A percentile compares a stretch with the other conserved stretches of the same genome.
phyloP scores from a whole-genome alignment of 2,888 invertebrate genomes.

The Polymixis flavicincta region DNA sequence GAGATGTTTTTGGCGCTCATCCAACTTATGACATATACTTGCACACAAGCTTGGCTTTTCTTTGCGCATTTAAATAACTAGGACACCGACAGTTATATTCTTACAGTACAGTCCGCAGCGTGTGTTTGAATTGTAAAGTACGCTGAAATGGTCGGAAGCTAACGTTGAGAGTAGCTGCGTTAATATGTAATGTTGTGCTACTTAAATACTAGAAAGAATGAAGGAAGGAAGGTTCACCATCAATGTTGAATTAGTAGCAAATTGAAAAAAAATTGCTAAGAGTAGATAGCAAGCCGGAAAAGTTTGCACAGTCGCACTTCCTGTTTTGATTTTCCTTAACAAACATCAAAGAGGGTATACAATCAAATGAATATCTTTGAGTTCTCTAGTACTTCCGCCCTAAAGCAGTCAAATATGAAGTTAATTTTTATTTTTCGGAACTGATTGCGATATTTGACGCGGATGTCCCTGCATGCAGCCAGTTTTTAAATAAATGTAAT shows the following conservation, averaged over 20 bases:
- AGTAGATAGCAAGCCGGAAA: neutral
- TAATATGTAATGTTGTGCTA: neutral
- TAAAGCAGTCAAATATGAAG: too few species aligned
- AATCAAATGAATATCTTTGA: too few species aligned
- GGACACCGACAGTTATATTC: neutral
- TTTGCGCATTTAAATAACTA: neutral
- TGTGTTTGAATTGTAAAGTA: neutral
- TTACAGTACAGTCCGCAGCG: neutral
- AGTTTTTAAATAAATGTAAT: too few species aligned
- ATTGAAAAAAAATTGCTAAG: neutral
- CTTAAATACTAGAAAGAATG: neutral
- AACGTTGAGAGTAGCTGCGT: neutral
- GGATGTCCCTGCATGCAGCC: too few species aligned
- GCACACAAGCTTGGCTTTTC: neutral
- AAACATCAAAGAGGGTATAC: neutral
- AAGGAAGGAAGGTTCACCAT: neutral
- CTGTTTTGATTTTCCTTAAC: neutral
- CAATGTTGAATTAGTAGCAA: neutral
- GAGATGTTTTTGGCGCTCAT: neutral
- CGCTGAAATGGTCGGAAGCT: neutral
- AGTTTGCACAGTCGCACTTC: too few species aligned
- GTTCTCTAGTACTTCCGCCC: too few species aligned
- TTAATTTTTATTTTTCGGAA: too few species aligned
- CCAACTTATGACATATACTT: neutral
- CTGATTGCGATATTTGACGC: too few species aligned